These are phyloP conservation scores for Nothocercus julius DNA, from an alignment of 2,113 vertebrate genomes.

Conservation along the genomic window DNA sequence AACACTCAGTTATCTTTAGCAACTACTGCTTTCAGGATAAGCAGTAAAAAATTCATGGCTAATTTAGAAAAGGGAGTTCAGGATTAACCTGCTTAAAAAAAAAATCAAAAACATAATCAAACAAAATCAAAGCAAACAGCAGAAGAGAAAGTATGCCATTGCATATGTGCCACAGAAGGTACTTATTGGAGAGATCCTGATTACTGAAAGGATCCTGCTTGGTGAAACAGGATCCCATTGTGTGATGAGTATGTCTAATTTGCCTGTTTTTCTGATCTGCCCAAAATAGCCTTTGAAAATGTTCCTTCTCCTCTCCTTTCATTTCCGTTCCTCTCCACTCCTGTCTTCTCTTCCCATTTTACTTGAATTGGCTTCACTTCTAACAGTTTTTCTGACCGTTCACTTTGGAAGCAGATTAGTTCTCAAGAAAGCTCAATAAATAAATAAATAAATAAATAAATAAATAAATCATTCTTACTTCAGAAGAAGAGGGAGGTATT, in stretches of 20 bases:
- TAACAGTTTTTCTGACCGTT: neutral
- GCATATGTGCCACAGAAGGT: neutral
- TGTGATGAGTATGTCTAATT: neutral
- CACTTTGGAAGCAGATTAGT: neutral
- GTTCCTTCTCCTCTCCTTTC: neutral
- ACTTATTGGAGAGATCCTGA: no score
- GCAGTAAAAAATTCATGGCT: neutral
- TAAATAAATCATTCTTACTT: neutral
- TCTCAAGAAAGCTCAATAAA: neutral
- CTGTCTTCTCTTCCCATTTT: no score
- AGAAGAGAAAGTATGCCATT: neutral
- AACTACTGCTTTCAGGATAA: constrained; percentile 3
- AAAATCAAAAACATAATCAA: no score
- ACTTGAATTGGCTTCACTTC: rapidly evolving
- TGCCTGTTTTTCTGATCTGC: neutral
- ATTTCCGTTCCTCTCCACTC: no score
- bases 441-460: no score
- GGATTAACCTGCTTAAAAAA: neutral
- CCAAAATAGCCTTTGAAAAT: neutral
- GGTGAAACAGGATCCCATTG: neutral
- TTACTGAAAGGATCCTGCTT: neutral
- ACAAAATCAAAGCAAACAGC: neutral
- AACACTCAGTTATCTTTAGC: neutral
- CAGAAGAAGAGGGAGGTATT: neutral
- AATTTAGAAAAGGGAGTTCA: neutral